Evolutionary conservation across 2,113 vertebrate species (phyloP).

Genomic region (Tragelaphus imberbis): DNA sequence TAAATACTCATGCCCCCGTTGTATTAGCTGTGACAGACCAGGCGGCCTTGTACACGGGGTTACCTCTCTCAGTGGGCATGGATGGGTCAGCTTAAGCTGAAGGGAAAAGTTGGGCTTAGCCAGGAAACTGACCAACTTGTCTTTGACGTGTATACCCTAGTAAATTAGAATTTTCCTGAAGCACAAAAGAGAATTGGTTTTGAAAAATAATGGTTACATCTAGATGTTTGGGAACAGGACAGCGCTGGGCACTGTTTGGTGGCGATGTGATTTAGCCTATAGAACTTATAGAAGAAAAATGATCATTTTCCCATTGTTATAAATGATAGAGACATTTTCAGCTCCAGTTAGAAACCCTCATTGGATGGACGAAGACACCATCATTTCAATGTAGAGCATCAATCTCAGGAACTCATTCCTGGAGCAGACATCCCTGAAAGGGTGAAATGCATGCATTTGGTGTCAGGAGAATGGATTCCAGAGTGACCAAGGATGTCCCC

Average conservation of each 20-base stretch:
- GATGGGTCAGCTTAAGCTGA: neutral
- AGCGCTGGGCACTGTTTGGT: neutral
- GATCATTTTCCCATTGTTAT: neutral
- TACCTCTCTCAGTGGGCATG: neutral
- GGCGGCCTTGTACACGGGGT: neutral
- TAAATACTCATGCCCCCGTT: neutral
- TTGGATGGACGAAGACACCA: neutral
- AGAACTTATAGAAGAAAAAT: neutral
- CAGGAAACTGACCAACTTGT: neutral
- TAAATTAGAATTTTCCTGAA: neutral
- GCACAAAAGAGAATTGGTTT: neutral
- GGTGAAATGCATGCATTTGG: neutral
- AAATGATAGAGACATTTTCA: neutral
- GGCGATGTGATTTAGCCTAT: neutral
- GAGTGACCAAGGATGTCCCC: neutral
- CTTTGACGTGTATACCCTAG: neutral
- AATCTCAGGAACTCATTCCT: neutral
- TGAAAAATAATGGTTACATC: neutral
- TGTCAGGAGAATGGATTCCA: neutral
- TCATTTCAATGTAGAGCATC: rapidly evolving
- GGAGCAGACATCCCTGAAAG: neutral
- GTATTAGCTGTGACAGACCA: neutral
- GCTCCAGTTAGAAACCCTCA: neutral
- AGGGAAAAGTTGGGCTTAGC: neutral
- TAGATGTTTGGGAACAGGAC: neutral